Conservation (phyloP, 2,797 vertebrate genomes). For the Pseudomugil gertrudae region DNA sequence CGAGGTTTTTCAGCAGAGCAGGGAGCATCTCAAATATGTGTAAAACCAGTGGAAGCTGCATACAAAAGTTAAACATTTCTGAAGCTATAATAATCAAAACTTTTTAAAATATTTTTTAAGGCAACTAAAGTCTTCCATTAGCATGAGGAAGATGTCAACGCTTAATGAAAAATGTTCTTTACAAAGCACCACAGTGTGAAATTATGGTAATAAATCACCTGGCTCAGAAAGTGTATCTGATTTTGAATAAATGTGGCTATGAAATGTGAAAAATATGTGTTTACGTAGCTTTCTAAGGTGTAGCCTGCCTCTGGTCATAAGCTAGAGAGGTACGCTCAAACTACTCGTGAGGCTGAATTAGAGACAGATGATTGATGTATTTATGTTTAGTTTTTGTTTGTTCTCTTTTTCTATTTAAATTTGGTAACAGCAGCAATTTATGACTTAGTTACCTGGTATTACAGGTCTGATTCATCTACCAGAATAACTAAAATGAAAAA, state of each 20-base stretch:
- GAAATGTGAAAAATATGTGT: background rate
- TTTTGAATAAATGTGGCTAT: background rate
- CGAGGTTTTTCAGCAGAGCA: background rate
- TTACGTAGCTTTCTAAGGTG: too few relatives aligned
- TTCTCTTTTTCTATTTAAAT: too few relatives aligned
- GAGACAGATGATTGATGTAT: too few relatives aligned
- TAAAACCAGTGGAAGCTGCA: background rate
- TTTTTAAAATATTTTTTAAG: too few relatives aligned
- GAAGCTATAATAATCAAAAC: too few relatives aligned
- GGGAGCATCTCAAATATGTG: background rate
- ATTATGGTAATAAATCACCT: background rate
- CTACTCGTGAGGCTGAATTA: too few relatives aligned
- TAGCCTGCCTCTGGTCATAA: too few relatives aligned
- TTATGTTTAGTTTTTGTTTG: too few relatives aligned
- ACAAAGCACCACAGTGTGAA: background rate
- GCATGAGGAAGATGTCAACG: background rate
- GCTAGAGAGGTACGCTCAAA: too few relatives aligned
- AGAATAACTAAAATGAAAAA: too few relatives aligned
- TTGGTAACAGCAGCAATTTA: background rate
- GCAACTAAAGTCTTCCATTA: background rate
- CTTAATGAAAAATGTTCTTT: background rate
- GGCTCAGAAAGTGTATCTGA: background rate
- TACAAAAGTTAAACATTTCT: too few relatives aligned
- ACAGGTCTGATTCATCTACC: too few relatives aligned
- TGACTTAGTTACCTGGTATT: background rate